A percentile compares a stretch with the other conserved stretches of the same genome.
Evolutionary conservation across 2,888 invertebrate genomes (phyloP).

Genomic region (Hylaea fasciaria): DNA sequence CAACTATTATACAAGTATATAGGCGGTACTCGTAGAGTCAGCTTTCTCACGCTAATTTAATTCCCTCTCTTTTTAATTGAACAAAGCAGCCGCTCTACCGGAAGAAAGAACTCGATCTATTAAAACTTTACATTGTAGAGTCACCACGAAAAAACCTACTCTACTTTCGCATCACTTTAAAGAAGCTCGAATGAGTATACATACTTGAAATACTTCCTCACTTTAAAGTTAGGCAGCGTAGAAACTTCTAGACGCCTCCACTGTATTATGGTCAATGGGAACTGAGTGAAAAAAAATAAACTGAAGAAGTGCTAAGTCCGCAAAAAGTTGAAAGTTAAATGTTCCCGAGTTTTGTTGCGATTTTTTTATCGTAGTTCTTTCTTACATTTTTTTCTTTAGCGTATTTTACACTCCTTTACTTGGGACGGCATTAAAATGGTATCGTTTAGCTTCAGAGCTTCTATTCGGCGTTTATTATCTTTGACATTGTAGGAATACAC

Average conservation of each 20-base stretch:
- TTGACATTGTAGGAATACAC: too few relatives aligned
- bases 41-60: background rate
- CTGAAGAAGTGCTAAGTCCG: constrained; percentile 53
- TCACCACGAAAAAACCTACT: constrained; percentile 31
- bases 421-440: constrained; percentile 49
- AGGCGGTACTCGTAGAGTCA: background rate
- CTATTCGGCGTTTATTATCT: constrained; percentile 25
- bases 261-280: constrained; percentile 67
- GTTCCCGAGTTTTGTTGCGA: constrained; percentile 53
- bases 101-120: constrained; percentile 31
- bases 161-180: constrained; percentile 39
- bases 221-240: constrained; percentile 55
- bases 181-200: constrained; percentile 32
- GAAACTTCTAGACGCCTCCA: constrained; percentile 58
- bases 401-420: constrained; percentile 53
- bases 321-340: constrained; percentile 67
- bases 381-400: constrained; percentile 47
- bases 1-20: too few relatives aligned
- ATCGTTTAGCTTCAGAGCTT: constrained; percentile 36
- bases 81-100: constrained; percentile 9
- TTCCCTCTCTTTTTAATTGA: constrained; percentile 11
- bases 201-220: constrained; percentile 59
- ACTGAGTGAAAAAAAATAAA: constrained; percentile 59
- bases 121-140: constrained; percentile 27
- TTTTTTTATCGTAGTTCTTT: constrained; percentile 57